Evolutionary conservation across 2,113 vertebrate genomes (phyloP).

Genomic region (Nicator chloris): DNA sequence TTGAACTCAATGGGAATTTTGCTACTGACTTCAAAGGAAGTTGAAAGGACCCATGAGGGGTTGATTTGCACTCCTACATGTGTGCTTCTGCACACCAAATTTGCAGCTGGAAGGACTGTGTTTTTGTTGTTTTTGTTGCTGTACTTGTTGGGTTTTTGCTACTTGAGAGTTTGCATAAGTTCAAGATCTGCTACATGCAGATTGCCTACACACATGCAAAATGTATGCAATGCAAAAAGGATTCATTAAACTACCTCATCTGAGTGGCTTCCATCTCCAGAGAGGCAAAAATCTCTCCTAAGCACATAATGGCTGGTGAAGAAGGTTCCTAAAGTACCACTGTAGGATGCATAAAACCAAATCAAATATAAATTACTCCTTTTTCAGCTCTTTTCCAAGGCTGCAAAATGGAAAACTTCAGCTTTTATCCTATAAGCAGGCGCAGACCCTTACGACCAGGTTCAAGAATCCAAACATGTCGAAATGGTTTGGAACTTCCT

Average conservation of each 20-base stretch:
- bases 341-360: background rate
- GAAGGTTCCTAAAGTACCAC: background rate
- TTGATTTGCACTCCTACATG: slow-evolving; percentile 32
- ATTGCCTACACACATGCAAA: background rate
- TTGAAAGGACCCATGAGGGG: slow-evolving; percentile 43
- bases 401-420: background rate
- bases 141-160: background rate
- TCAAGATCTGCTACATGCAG: background rate
- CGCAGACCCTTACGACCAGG: background rate
- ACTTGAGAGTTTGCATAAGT: background rate
- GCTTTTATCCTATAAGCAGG: background rate
- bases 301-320: background rate
- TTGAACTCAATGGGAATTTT: slow-evolving; percentile 52
- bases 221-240: background rate
- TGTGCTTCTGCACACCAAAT: slow-evolving; percentile 41
- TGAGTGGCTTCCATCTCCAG: background rate
- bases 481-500: background rate
- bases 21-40: slow-evolving; percentile 60
- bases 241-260: background rate
- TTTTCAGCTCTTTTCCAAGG: background rate
- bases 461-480: background rate
- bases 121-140: background rate
- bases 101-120: slow-evolving; percentile 27
- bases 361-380: background rate
- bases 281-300: background rate